Base-by-base conservation (phyloP, 2,888 invertebrate genomes). In the Arge pagana region DNA sequence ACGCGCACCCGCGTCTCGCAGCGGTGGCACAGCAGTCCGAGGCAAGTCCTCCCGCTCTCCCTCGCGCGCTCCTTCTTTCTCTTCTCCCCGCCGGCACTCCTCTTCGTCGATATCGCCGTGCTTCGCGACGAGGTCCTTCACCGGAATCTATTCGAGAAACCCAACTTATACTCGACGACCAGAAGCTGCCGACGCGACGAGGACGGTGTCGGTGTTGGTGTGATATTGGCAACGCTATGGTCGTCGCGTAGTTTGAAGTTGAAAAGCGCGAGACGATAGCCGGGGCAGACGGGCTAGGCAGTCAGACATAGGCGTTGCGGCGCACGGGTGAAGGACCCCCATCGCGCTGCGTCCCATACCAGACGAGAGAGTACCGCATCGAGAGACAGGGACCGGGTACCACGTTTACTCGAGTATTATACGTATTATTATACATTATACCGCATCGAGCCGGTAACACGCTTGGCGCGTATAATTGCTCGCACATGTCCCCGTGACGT, bases 271-370 rank as follows among this genome's bases (percentile, higher is more conserved):
- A 45, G 45, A 45, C 45, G 45, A 45, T 23, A 35, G 21, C 35
- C 31, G 33, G 33, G 13, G 45, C 13, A 21, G 15, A 18, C 33
- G 19, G 23, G 33, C 23, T 8, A 33, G 43, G 30, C 30, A 21
- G 21, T 31, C 45, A 7, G 43, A 45, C 23, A 23, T 24, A 42
- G 19, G 45, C 45, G 16, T n/a, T 15, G 39, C 39, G 15, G 13
- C 51, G 49, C 53, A 52, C 64, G 65, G 65, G 63, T 68, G 65
- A 67, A 67, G 64, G 66, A 66, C 65, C 66, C 63, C 33, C n/a
- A n/a, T 35, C 45, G 33, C 23, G n/a, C 45, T 35, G 45, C 33
- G 33, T n/a, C n/a, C n/a, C n/a, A n/a, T n/a, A n/a, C 45, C 45
- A 45, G 45, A 45, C 45, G 45, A 31, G 45, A 35, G n/a, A n/a